Conservation (phyloP, 2,797 vertebrate genomes). For the Xenopus petersii region DNA sequence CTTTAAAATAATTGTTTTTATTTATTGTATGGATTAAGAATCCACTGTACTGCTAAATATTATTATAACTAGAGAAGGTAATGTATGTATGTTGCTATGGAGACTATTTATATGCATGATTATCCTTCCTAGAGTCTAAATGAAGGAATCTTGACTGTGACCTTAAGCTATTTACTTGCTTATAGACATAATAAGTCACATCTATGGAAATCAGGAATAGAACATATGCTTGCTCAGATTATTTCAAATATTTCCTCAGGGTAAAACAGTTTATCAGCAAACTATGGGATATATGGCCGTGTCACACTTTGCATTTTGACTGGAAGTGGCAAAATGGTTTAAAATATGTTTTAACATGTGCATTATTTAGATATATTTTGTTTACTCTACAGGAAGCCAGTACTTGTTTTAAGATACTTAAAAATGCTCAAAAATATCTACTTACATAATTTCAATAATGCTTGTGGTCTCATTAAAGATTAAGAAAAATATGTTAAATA, state of each 20-base stretch:
- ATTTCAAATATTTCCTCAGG: conserved; percentile 7
- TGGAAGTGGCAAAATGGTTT: background rate
- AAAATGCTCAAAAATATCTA: background rate
- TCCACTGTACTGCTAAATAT: background rate
- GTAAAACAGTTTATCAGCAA: conserved; percentile 2
- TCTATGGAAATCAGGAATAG: conserved; percentile 11
- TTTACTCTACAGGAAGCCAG: background rate
- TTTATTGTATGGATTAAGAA: background rate
- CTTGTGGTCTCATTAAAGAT: background rate
- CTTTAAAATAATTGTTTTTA: background rate
- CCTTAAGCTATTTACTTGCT: conserved; percentile 8
- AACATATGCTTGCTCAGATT: conserved; percentile 10
- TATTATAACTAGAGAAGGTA: background rate
- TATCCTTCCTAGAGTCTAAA: conserved; percentile 5
- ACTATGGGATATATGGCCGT: background rate
- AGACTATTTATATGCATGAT: conserved; percentile 10
- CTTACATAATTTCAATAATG: background rate
- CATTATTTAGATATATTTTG: background rate
- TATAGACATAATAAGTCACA: conserved; percentile 11
- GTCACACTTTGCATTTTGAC: conserved; percentile 1
- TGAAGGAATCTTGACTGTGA: background rate
- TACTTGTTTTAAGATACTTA: background rate
- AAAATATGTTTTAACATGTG: background rate
- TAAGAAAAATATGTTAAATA: background rate
- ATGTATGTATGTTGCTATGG: conserved; percentile 5